Evolutionary conservation across 2,888 invertebrate genomes (phyloP).

Genomic region (Hofmannophila pseudospretella): DNA sequence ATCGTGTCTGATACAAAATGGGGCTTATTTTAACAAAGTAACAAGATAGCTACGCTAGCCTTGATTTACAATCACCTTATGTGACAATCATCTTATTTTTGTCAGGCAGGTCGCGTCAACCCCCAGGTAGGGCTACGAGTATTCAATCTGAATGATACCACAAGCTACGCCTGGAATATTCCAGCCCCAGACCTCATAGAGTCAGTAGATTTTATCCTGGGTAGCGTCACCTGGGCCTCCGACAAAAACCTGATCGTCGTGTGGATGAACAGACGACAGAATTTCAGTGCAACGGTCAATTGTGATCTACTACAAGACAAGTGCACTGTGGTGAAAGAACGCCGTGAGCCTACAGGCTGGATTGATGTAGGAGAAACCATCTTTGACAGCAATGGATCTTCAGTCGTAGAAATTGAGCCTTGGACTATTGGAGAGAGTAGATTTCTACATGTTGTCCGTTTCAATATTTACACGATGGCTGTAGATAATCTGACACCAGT

Average conservation of each 20-base stretch:
- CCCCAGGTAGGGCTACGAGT: slow-evolving; percentile 84
- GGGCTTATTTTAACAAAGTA: too few species aligned
- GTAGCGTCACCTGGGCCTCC: slow-evolving; percentile 85
- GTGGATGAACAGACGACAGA: slow-evolving; percentile 93
- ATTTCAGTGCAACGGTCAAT: slow-evolving; percentile 77
- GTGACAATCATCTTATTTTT: slow-evolving; percentile 18
- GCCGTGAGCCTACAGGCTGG: slow-evolving; percentile 83
- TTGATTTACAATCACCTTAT: too few species aligned
- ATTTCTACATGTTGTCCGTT: slow-evolving; percentile 60
- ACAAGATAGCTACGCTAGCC: too few species aligned
- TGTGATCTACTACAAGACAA: slow-evolving; percentile 69
- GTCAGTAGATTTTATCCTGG: slow-evolving; percentile 81
- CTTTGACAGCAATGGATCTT: slow-evolving; percentile 62
- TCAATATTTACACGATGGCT: slow-evolving; percentile 43
- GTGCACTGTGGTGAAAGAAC: slow-evolving; percentile 56
- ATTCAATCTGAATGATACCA: slow-evolving; percentile 60
- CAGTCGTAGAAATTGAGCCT: slow-evolving; percentile 62
- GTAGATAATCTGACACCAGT: slow-evolving; percentile 74
- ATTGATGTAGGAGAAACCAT: slow-evolving; percentile 78
- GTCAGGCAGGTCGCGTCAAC: slow-evolving; percentile 84
- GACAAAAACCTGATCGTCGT: slow-evolving; percentile 81
- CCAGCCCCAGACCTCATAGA: slow-evolving; percentile 75
- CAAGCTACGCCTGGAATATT: slow-evolving; percentile 50
- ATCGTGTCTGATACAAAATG: too few species aligned
- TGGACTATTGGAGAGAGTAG: slow-evolving; percentile 49